Base-by-base conservation (phyloP, 1,140 invertebrate species). In the Drosophila pectinifera region DNA sequence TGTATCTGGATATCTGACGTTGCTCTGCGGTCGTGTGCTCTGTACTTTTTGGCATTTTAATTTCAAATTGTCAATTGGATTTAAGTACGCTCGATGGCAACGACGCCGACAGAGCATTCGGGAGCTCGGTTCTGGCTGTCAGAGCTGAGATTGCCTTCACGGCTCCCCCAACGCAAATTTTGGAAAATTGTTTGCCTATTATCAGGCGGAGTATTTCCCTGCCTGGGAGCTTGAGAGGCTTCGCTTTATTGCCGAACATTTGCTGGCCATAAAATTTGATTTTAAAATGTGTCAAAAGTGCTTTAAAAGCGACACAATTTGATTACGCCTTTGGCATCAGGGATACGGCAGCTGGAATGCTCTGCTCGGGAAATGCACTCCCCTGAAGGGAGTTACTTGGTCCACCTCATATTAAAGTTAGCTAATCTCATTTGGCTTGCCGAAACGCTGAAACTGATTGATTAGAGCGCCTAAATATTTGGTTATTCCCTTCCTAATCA, bases 1-100 rank as follows among this genome's bases (percentile, higher is more conserved):
- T 46, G 57, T 41, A 42, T 46, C 28, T 80, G 58, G 18, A 34
- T 57, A 41, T 65, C 53, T 79, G 76, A 41, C 36, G 46, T 45
- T 38, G 41, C 56, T 48, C 53, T 82, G 79, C 64, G 73, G 73
- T 75, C 74, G 61, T 77, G 45, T 69, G 62, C 43, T 38, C 39
- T 81, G 78, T 82, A 82, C 86, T 90, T 84, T 90, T 90, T 73
- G 80, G 81, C 85, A 90, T 90, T 90, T 90, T 90, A 90, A 90
- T 90, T 90, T 90, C 68, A 90, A 90, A 90, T 90, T 90, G 86
- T 90, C 86, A 90, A 90, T 90, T 90, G 85, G 81, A 82, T 85
- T 90, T 90, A 90, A 82, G 86, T 70, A 89, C 80, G 57, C 64
- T 89, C 58, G 80, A 84, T 68, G 78, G 68, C 72, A 76, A 73